phyloP scores from a whole-genome alignment of 1,140 invertebrate genomes.

The Aphaenogaster rudis region DNA sequence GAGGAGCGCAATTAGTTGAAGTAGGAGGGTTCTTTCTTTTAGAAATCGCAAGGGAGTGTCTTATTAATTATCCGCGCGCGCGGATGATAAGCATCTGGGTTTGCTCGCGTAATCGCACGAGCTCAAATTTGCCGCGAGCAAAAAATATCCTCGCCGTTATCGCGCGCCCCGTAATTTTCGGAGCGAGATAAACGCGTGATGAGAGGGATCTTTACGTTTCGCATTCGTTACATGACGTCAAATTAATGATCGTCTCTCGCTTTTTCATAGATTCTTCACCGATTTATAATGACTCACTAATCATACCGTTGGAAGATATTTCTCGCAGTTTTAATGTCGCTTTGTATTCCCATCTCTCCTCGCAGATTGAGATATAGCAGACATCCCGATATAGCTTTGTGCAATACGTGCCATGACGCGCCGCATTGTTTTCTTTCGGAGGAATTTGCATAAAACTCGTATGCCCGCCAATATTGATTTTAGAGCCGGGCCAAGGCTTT shows the following conservation, averaged over 20 bases:
- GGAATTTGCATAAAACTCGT: conserved; percentile 50
- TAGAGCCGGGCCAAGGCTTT: conserved; percentile 60
- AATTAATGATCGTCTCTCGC: conserved; percentile 6
- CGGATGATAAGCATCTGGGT: conserved; percentile 1
- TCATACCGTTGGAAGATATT: background rate
- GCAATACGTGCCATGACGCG: conserved; percentile 26
- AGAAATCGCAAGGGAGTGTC: conserved; percentile 15
- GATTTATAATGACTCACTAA: background rate
- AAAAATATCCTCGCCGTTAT: conserved; percentile 13
- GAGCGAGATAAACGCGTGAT: background rate
- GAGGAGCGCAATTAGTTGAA: background rate
- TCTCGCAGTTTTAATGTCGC: background rate
- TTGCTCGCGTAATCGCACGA: background rate
- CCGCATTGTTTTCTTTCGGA: conserved; percentile 56
- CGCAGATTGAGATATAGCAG: background rate
- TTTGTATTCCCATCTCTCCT: background rate
- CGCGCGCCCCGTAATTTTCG: background rate
- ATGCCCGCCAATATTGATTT: conserved; percentile 54
- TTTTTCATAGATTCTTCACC: background rate
- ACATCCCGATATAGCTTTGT: conserved; percentile 10
- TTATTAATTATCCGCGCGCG: conserved; percentile 25
- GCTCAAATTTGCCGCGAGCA: conserved; percentile 2
- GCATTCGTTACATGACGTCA: background rate
- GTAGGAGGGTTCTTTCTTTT: background rate
- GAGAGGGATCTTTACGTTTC: background rate